Conservation (phyloP, 92 coral and sea anemone species). For the Hydrozoanthus gracilis region DNA sequence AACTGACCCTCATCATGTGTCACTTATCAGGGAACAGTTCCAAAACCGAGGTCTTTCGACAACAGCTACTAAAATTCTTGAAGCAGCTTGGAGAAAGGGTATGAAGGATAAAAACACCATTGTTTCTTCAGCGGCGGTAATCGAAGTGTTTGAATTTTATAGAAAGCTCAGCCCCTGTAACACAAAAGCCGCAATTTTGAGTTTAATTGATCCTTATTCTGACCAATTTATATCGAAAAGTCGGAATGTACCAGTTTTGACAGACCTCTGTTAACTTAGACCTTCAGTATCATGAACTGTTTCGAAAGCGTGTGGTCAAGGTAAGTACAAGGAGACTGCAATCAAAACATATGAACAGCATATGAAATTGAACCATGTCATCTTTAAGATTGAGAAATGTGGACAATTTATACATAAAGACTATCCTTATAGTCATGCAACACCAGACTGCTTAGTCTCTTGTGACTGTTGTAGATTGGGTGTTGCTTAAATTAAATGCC, state of each 20-base stretch:
- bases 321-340: constrained; percentile 22
- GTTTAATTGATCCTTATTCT: neutral
- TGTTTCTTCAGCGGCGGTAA: constrained; percentile 7
- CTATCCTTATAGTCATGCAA: constrained; percentile 19
- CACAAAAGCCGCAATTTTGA: neutral
- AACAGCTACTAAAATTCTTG: too few species aligned
- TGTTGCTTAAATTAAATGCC: constrained; percentile 35
- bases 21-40: too few species aligned
- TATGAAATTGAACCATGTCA: constrained; percentile 24
- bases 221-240: neutral
- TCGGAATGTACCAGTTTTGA: neutral
- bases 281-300: constrained; percentile 4
- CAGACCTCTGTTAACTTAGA: neutral
- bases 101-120: neutral
- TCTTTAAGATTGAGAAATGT: constrained; percentile 15
- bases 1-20: too few species aligned
- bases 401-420: constrained; percentile 21
- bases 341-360: constrained; percentile 15
- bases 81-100: too few species aligned
- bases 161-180: constrained; percentile 10
- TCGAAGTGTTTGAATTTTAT: constrained; percentile 24
- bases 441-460: constrained; percentile 25
- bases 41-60: too few species aligned
- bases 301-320: constrained; percentile 3
- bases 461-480: constrained; percentile 22